Base-by-base conservation (phyloP, 92 coral and sea anemone genomes). In the Phymanthus crucifer region DNA sequence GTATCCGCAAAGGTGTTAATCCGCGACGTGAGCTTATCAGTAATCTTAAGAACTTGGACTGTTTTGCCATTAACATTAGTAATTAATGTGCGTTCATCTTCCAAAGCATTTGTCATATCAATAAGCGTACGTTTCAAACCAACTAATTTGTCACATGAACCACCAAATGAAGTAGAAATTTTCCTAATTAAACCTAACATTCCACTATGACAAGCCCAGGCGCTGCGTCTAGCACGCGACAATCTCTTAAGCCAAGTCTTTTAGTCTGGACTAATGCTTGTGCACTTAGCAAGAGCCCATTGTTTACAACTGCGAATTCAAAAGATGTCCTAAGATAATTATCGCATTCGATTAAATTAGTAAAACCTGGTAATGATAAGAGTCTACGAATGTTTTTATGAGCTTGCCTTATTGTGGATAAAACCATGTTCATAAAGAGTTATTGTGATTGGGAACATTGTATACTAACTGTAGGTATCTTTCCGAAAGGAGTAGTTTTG, bases 241-340 rank as follows among this genome's bases (percentile, higher is more conserved):
- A 38, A 23, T 6, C 35, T 27, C 2, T 35, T 31, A 19, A 83
- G 50, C 87, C 82, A 83, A 11, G 11, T 32, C 8, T 36, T 38
- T 75, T 87, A 84, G 33, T 50, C 54, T 0, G 74, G n/a, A 18
- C 56, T 26, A 14, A 76, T 50, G 6, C 64, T n/a, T n/a, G n/a
- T n/a, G n/a, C n/a, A n/a, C n/a, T n/a, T n/a, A n/a, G n/a, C n/a
- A n/a, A n/a, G n/a, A n/a, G n/a, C n/a, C n/a, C n/a, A n/a, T n/a
- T n/a, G n/a, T n/a, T n/a, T n/a, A n/a, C n/a, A n/a, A n/a, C 38
- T 19, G 70, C 23, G 37, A 79, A 83, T 12, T 71, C 71, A 40
- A 74, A 84, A 69, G 38, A 88, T 18, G 85, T 80, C 1, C 85
- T 84, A 0, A 88, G 23, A 24, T 43, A 80, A 47, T 80, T 78